These are phyloP conservation scores for Diloba caeruleocephala DNA, from an alignment of 2,888 invertebrate species.

Conservation along the genomic window DNA sequence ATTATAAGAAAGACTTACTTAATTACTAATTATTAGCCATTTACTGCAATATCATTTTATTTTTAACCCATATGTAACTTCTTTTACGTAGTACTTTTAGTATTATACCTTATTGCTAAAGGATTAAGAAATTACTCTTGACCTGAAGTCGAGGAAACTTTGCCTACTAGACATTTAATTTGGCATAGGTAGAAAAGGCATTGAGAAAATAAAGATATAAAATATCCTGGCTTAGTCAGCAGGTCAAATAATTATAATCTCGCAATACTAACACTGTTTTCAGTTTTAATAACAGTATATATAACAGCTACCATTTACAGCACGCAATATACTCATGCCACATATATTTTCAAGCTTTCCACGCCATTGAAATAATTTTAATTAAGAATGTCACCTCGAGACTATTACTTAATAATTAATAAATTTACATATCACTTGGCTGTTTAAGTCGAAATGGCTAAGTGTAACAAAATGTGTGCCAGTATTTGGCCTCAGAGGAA, in stretches of 20 bases:
- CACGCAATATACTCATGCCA: constrained; percentile 47
- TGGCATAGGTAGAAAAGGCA: too few species aligned
- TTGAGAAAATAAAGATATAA: neutral
- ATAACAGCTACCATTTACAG: constrained; percentile 5
- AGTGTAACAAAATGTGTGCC: neutral
- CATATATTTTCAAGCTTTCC: constrained; percentile 11
- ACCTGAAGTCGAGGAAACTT: too few species aligned
- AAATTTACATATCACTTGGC: neutral
- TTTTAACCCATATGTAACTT: too few species aligned
- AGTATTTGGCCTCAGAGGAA: constrained; percentile 1
- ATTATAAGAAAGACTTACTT: too few species aligned
- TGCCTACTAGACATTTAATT: too few species aligned
- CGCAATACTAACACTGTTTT: neutral
- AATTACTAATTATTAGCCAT: too few species aligned
- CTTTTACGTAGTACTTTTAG: too few species aligned
- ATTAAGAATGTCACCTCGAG: constrained; percentile 27
- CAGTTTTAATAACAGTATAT: constrained; percentile 15
- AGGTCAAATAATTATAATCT: constrained; percentile 12
- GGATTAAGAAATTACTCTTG: too few species aligned
- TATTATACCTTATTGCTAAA: too few species aligned
- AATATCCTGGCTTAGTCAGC: neutral
- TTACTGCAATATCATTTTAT: too few species aligned
- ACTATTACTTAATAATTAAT: constrained; percentile 12
- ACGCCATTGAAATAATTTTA: constrained; percentile 17
- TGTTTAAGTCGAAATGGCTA: neutral